Evolutionary conservation across 2,113 vertebrate genomes (phyloP), one percentile per base, ranked within the genome.

Genomic region (Thunnus thynnus): DNA sequence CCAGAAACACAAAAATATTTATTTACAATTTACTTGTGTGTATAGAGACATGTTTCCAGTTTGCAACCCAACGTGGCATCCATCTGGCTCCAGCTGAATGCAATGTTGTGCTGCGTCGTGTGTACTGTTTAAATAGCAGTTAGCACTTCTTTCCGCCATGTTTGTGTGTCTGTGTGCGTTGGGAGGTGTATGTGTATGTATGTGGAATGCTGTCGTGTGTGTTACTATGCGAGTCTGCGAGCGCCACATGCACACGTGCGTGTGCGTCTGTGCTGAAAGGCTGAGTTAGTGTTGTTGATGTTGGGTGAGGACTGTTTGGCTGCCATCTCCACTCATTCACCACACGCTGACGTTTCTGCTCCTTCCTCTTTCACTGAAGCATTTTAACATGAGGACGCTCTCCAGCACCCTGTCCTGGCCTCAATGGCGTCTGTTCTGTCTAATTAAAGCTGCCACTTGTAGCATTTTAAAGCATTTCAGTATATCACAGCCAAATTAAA

Each of bases 241-340:
- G 74, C 5, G 20, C 68, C 62, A 52, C 36, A 41, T 54, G 48
- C 67, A 69, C 69, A 58, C 13, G 65, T n/a, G 71, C 27, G 13
- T 22, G 52, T 50, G 46, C 27, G 64, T 55, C 6, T 54, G 77
- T 17, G 65, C 75, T 87, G 82, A 82, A 82, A 89, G 78, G 75
- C 78, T 82, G 79, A 86, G 52, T 82, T 84, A 83, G 62, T 63
- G 83, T 41, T 92, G 90, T 89, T 90, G 86, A 86, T 78, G 84
- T 89, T 93, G 90, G 89, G 86, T 64, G 79, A 87, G 63, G 70
- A 61, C 76, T 66, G 82, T 84, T 84, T 92, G 90, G 83, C 90
- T 69, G 85, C 88, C 85, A 56, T 75, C 81, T 65, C 52, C 66
- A 52, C 72, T 88, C 80, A 14, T 78, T 76, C 72, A 68, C 84